Evolutionary conservation across 2,888 invertebrate species (phyloP).

Genomic region (Caenorhabditis auriculariae): DNA sequence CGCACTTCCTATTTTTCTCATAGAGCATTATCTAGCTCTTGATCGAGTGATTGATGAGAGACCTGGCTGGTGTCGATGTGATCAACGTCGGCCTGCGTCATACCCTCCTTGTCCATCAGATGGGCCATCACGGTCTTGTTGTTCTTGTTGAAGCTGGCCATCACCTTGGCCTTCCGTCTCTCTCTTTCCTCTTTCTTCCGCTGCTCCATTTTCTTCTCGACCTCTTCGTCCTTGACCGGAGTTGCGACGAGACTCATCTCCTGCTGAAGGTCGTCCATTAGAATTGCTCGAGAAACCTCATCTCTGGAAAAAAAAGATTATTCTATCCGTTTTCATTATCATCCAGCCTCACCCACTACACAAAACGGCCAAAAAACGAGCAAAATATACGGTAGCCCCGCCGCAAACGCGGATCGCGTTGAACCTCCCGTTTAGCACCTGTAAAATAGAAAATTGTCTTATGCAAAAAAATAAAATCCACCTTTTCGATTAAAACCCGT

Average conservation of each 20-base stretch:
- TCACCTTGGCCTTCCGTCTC: conserved; percentile 10
- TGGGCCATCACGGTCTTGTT: conserved; percentile 41
- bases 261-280: neutral
- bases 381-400: conserved; percentile 25
- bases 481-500: too few relatives aligned
- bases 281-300: neutral
- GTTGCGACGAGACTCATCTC: neutral
- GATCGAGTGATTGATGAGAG: too few relatives aligned
- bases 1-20: too few relatives aligned
- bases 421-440: conserved; percentile 11
- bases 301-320: neutral
- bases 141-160: conserved; percentile 16
- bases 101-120: conserved; percentile 44
- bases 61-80: conserved; percentile 36
- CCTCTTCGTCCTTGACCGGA: conserved; percentile 1
- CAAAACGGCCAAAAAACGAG: conserved; percentile 6
- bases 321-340: neutral
- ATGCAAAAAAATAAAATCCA: too few relatives aligned
- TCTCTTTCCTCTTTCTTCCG: conserved; percentile 9
- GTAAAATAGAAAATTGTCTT: too few relatives aligned
- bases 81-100: conserved; percentile 44
- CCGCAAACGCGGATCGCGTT: conserved; percentile 19
- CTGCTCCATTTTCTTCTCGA: conserved; percentile 9
- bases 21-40: too few relatives aligned
- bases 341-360: too few relatives aligned